Conservation (phyloP, 2,113 vertebrate species). For the Mormyrus iriodes region DNA sequence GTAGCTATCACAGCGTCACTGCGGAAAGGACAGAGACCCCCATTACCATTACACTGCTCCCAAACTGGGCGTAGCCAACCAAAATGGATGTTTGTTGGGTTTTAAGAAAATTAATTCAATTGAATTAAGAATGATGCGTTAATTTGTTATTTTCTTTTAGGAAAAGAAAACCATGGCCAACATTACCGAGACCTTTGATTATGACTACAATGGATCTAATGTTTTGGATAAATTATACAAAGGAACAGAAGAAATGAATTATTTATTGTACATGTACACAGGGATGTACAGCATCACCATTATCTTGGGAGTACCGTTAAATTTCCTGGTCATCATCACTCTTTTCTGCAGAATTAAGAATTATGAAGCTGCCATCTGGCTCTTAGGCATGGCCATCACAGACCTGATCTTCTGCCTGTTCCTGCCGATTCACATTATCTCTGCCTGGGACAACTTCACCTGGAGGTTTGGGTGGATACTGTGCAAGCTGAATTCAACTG, state of each 20-base stretch:
- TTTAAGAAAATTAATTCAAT: not conserved
- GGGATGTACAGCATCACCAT: constrained; percentile 56
- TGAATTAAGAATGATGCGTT: not conserved
- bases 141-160: not conserved
- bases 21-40: too few relatives aligned
- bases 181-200: not conserved
- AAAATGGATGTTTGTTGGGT: not conserved
- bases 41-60: too few relatives aligned
- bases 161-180: not conserved
- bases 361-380: constrained; percentile 63
- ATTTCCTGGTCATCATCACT: constrained; percentile 61
- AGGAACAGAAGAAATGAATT: not conserved
- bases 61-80: too few relatives aligned
- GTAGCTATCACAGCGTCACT: too few relatives aligned
- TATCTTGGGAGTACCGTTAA: constrained; percentile 63
- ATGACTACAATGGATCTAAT: not conserved
- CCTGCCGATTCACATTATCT: constrained; percentile 61
- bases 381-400: constrained; percentile 62
- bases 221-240: not conserved
- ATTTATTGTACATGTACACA: constrained; percentile 37
- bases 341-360: constrained; percentile 62
- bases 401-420: constrained; percentile 71
- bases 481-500: constrained; percentile 62
- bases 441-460: constrained; percentile 59
- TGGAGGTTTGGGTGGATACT: constrained; percentile 63